Evolutionary conservation across 2,797 vertebrate genomes (phyloP), one percentile per base, ranked within the genome.

Genomic region (Anolis apletophallus): DNA sequence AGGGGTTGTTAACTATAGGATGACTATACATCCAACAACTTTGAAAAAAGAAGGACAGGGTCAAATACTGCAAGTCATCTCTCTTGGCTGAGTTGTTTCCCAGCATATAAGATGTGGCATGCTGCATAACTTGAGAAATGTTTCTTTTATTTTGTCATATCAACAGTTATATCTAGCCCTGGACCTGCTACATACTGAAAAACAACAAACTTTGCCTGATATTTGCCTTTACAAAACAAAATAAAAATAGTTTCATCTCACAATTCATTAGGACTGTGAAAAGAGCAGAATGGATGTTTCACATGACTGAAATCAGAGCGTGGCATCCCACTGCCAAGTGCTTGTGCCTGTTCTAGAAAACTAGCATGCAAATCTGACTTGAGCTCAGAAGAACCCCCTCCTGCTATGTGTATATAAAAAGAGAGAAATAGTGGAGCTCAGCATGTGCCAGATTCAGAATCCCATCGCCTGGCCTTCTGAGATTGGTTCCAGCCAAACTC

Each of bases 331-430:
- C 77, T 85, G 84, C 67, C 76, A 79, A 59, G 55, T 68, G 50
- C 34, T 50, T 72, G 76, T 50, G 36, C 84, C 77, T 85, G 84
- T 73, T 80, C 84, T 85, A 85, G 77, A 85, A 85, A 85, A 85
- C 67, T 72, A 80, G 26, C 67, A 59, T 80, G 54, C 76, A 85
- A 32, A 80, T 85, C 54, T 61, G 64, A 59, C 17, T 57, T 16
- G 5, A 19, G 17, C 34, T 32, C 21, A 59, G 36, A 71, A 36
- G 29, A 84, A 52, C 34, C 13, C 40, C 23, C 36, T 40, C 46
- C 74, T 50, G 64, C 36, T 40, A 59, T 26, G 64, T 67, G n/a
- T 54, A 34, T 19, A 82, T 16, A 54, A 64, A 67, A 16, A 10
- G 4, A 72, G 55, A 82, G n/a, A 29, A 71, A 69, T 29, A 26